Conservation (phyloP, 2,113 vertebrate genomes). For the Calidris pugnax region DNA sequence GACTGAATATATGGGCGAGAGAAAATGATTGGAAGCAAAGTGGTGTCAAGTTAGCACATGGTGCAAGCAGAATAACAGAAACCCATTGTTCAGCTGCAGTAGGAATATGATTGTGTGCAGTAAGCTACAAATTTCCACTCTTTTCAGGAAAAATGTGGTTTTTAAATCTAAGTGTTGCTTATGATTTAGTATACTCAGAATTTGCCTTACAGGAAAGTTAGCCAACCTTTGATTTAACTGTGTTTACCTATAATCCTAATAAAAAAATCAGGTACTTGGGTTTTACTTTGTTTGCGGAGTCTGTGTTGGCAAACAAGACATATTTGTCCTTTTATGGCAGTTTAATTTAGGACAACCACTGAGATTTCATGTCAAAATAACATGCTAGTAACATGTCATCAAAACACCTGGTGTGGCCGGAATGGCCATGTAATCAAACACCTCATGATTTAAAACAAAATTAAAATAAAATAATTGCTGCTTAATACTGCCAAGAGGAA, state of each 20-base stretch:
- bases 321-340: background rate
- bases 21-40: background rate
- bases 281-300: background rate
- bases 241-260: background rate
- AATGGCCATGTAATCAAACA: background rate
- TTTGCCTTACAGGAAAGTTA: background rate
- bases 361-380: background rate
- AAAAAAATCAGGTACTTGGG: background rate
- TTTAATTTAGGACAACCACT: conserved; percentile 9
- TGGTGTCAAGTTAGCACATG: background rate
- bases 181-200: background rate
- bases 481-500: background rate
- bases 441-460: background rate
- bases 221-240: background rate
- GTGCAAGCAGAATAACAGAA: background rate
- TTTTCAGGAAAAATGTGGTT: background rate
- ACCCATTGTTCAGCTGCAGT: background rate
- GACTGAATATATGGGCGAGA: background rate
- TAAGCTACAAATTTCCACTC: background rate
- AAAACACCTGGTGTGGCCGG: background rate
- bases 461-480: background rate
- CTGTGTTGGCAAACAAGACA: background rate
- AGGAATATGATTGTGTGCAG: background rate
- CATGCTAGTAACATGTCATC: background rate
- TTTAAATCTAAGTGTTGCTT: background rate